These are phyloP conservation scores for Arnoldichthys spilopterus DNA, from an alignment of 2,797 vertebrate genomes.

Conservation along the genomic window DNA sequence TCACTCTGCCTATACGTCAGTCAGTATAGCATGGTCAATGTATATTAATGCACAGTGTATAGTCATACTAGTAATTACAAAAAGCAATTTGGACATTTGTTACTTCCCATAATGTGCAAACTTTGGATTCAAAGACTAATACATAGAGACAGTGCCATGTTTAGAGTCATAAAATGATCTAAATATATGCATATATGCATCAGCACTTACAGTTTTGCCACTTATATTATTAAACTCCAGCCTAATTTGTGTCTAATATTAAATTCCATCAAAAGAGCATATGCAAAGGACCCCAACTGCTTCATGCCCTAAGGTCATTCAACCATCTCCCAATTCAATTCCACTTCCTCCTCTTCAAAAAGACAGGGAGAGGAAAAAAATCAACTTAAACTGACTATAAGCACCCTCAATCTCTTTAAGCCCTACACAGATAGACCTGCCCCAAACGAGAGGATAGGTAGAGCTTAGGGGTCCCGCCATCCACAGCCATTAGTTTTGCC, in stretches of 20 bases:
- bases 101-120: not conserved
- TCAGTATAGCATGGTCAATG: slow-evolving; percentile 60
- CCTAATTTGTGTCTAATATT: slow-evolving; percentile 31
- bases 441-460: slow-evolving; percentile 43
- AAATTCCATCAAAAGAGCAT: slow-evolving; percentile 20
- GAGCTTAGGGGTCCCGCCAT: slow-evolving; percentile 50
- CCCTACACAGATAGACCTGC: slow-evolving; percentile 34
- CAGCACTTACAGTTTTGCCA: not conserved
- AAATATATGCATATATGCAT: not conserved
- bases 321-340: slow-evolving; percentile 34
- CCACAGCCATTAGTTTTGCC: slow-evolving; percentile 49
- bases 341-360: slow-evolving; percentile 40
- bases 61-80: slow-evolving; percentile 38
- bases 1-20: slow-evolving; percentile 65
- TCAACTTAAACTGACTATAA: slow-evolving; percentile 53
- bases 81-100: slow-evolving; percentile 11
- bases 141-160: too few species aligned
- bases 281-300: not conserved
- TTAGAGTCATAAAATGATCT: not conserved
- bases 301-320: slow-evolving; percentile 30
- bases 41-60: slow-evolving; percentile 46
- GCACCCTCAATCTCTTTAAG: slow-evolving; percentile 51
- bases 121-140: too few species aligned
- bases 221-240: not conserved
- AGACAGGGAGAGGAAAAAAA: slow-evolving; percentile 7